Conservation (phyloP, 2,113 vertebrate species). For the Calyptomena viridis region DNA sequence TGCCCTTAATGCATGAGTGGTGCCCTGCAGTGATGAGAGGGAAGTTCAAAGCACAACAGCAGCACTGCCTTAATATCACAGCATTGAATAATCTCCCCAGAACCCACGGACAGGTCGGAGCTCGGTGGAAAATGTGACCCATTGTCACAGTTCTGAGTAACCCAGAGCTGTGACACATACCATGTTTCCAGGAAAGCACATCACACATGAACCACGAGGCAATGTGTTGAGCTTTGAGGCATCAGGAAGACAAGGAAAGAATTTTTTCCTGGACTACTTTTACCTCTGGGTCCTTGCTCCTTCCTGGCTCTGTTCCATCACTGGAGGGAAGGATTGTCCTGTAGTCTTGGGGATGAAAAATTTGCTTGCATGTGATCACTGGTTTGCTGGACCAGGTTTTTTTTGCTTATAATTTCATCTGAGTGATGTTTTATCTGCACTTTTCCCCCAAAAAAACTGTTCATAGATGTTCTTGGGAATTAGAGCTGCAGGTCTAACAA, state of each 20-base stretch:
- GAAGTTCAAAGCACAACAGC: not conserved
- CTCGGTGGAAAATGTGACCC: slow-evolving; percentile 7
- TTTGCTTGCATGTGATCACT: accelerated
- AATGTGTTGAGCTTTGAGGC: not conserved
- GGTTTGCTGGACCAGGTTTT: not conserved
- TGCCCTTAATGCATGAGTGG: not conserved
- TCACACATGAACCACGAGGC: not conserved
- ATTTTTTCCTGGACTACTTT: not conserved
- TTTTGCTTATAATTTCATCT: not conserved
- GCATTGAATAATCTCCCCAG: not conserved
- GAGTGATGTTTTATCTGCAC: not conserved
- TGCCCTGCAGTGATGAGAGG: not conserved
- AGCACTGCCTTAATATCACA: not conserved
- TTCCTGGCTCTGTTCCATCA: not conserved
- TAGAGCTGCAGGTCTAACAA: not conserved
- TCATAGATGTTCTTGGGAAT: not conserved
- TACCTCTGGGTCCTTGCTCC: not conserved
- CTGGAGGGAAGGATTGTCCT: not conserved
- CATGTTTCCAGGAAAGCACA: not conserved
- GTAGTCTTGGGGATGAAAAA: accelerated
- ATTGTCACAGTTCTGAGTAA: not conserved
- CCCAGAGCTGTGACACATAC: not conserved
- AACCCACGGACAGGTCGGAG: not conserved
- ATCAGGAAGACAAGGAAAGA: not conserved
- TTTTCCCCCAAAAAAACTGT: not conserved